These are phyloP conservation scores for Solenodon paradoxus DNA, from an alignment of 2,113 vertebrate species.

Conservation along the genomic window DNA sequence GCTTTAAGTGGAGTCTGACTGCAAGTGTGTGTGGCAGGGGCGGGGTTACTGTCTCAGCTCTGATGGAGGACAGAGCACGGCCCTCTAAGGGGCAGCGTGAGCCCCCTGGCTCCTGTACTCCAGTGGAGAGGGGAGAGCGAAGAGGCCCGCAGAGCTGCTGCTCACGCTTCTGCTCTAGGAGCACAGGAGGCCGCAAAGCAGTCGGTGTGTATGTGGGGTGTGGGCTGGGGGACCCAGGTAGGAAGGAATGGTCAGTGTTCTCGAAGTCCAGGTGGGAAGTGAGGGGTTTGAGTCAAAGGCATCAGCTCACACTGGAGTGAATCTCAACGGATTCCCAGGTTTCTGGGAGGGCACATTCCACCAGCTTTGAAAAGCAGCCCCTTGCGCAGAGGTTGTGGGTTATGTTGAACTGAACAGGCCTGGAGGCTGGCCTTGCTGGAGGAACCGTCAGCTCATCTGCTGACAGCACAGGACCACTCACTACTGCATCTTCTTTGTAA, in stretches of 20 bases:
- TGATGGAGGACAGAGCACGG: background rate
- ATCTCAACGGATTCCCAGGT: background rate
- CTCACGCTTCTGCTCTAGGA: background rate
- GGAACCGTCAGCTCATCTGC: background rate
- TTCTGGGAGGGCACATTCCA: background rate
- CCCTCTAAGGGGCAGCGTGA: background rate
- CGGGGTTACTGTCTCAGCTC: background rate
- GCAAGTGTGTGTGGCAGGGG: background rate
- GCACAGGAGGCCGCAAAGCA: background rate
- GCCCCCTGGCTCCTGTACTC: too few relatives aligned
- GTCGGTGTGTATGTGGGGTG: background rate
- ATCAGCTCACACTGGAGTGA: background rate
- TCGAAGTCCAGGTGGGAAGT: background rate
- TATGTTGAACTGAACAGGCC: background rate
- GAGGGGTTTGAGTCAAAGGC: background rate
- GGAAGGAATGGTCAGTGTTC: background rate
- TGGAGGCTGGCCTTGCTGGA: background rate
- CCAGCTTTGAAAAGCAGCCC: background rate
- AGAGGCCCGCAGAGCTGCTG: too few relatives aligned
- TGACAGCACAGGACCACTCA: background rate
- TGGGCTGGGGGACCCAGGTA: background rate
- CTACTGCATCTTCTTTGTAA: background rate
- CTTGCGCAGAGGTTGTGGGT: fast-evolving
- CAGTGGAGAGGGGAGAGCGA: too few relatives aligned
- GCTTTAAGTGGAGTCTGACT: slow-evolving; percentile 46